phyloP scores from a whole-genome alignment of 2,797 vertebrate genomes.

The Spinus pinus region DNA sequence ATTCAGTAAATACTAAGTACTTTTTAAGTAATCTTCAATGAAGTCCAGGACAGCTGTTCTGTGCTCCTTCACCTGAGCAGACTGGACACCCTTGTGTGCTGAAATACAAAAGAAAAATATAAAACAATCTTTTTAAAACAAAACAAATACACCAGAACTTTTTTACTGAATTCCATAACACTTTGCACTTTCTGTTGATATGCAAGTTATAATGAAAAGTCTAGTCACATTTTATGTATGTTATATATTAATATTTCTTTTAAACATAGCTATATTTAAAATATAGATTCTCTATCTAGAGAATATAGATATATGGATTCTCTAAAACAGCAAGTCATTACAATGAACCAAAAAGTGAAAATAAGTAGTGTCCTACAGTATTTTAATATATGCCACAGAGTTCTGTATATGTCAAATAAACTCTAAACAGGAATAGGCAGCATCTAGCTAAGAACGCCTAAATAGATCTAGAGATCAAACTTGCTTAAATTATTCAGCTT shows the following conservation, averaged over 20 bases:
- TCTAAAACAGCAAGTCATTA: neutral
- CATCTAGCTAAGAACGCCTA: neutral
- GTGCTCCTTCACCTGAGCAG: slow-evolving; percentile 90
- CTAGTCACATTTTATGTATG: neutral
- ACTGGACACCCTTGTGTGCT: slow-evolving; percentile 85
- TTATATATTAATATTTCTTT: neutral
- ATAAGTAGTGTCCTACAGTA: neutral
- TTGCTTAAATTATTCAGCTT: neutral
- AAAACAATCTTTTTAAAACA: neutral
- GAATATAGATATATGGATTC: neutral
- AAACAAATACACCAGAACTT: neutral
- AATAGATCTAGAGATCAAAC: neutral
- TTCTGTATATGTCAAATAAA: neutral
- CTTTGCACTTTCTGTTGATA: neutral
- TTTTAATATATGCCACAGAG: neutral
- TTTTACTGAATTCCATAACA: neutral
- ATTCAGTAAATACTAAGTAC: slow-evolving; percentile 67
- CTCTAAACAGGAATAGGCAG: neutral
- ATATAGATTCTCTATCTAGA: no score
- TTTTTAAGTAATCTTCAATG: slow-evolving; percentile 89
- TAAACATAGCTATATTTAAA: neutral
- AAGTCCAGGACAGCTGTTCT: slow-evolving; percentile 89
- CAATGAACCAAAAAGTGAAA: neutral
- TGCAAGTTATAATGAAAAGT: neutral
- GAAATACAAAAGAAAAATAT: slow-evolving; percentile 36